Percentiles rank a stretch among this genome's conserved stretches.
phyloP scores from a whole-genome alignment of 2,888 invertebrate genomes.

The Troilus luridus region DNA sequence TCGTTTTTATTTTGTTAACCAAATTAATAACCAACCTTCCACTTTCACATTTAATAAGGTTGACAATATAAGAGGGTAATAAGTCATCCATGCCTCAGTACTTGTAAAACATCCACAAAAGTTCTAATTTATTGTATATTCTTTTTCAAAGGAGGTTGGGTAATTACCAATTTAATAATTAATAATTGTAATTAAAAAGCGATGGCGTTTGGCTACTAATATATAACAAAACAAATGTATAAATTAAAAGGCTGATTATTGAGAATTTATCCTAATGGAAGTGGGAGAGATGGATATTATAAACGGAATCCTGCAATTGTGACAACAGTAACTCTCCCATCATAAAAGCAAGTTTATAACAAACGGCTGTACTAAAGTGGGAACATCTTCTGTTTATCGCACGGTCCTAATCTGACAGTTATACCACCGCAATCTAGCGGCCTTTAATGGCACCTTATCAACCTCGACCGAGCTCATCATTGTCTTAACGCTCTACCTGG shows the following conservation, averaged over 20 bases:
- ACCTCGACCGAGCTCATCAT: background rate
- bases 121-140: too few relatives aligned
- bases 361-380: constrained; percentile 12
- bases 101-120: too few relatives aligned
- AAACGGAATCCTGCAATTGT: background rate
- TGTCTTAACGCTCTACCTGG: background rate
- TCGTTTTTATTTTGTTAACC: too few relatives aligned
- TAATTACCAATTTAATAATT: too few relatives aligned
- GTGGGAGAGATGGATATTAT: background rate
- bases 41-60: too few relatives aligned
- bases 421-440: background rate
- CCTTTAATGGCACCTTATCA: background rate
- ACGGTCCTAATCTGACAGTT: constrained; percentile 16
- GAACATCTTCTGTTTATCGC: constrained; percentile 27
- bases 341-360: constrained; percentile 38
- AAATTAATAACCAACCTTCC: too few relatives aligned
- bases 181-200: too few relatives aligned
- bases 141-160: too few relatives aligned
- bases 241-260: background rate
- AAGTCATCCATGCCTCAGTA: too few relatives aligned
- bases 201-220: background rate
- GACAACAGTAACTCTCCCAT: background rate
- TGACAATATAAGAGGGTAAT: too few relatives aligned
- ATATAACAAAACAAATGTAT: background rate
- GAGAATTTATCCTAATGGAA: background rate